A percentile compares a stretch with the other conserved stretches of the same genome.
These are phyloP conservation scores for Coleophora deauratella DNA, from an alignment of 2,888 invertebrate species.

Conservation along the genomic window DNA sequence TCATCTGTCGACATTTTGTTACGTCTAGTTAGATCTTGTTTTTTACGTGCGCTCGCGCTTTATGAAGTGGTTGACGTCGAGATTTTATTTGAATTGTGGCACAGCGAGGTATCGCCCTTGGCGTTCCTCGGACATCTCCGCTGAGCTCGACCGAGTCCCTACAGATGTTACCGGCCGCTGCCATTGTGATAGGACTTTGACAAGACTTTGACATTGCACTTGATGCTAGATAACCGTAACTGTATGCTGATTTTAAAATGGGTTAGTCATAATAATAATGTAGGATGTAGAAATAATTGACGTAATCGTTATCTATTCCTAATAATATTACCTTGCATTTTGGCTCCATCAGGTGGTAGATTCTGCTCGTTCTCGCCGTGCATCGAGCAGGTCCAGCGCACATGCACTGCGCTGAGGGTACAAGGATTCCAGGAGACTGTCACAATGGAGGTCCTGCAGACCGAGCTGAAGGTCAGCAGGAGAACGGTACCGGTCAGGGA, in stretches of 20 bases:
- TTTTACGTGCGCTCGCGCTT: constrained; percentile 41
- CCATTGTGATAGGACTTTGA: constrained; percentile 31
- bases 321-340: too few species aligned
- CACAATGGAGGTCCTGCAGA: constrained; percentile 91
- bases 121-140: constrained; percentile 40
- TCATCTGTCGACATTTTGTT: constrained; percentile 63
- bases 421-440: constrained; percentile 88
- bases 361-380: constrained; percentile 99
- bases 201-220: constrained; percentile 24
- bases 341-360: constrained; percentile 81
- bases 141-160: constrained; percentile 31
- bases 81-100: constrained; percentile 48
- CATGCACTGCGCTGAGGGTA: constrained; percentile 80
- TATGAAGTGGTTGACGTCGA: constrained; percentile 38
- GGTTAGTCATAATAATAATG: too few species aligned
- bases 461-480: constrained; percentile 81
- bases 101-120: constrained; percentile 44
- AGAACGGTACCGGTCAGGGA: constrained; percentile 79
- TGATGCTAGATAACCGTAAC: constrained; percentile 25
- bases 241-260: neutral
- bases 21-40: constrained; percentile 32
- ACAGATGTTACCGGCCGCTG: constrained; percentile 34
- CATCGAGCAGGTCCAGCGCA: constrained; percentile 98
- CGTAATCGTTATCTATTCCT: too few species aligned
- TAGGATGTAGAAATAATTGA: too few species aligned